Evolutionary conservation across 1,140 invertebrate species (phyloP), one percentile per base, ranked within the genome.

Genomic region (Diprion similis): DNA sequence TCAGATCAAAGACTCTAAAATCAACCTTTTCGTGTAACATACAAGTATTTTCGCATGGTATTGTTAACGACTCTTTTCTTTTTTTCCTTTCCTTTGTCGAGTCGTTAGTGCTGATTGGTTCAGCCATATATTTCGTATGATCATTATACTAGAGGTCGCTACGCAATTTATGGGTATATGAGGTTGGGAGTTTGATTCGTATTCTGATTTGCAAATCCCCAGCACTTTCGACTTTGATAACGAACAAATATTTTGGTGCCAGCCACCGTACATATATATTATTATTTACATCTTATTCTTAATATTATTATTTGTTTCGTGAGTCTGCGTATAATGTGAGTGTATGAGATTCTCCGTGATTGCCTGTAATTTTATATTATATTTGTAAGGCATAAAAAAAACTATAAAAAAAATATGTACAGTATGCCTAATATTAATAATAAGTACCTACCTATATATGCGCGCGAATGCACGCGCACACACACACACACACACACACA

Each of bases 281-380:
- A 64, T 64, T 64, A 15, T 64, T 64, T 64, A 15, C 17, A 15
- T 68, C 10, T 68, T 68, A 19, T 19, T 68, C 17, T 1, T 68
- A 18, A 13, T 19, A 18, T 45, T 68, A 19, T 68, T n/a, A 19
- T 68, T n/a, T 68, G 1, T 17, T 19, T 68, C 19, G 17, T 18
- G 37, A 68, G 19, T 68, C 15, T 19, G 66, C 11, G 4, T 45
- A 37, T 37, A 68, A 68, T 68, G 66, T 19, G 37, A 45, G 64
- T 13, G 64, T 24, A 8, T 51, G 71, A 17, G 73, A 81, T 80
- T 85, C 81, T 86, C 81, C 81, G 82, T 77, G 83, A 85, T 84
- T 82, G 86, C 86, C 82, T 86, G 86, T 87, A 87, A 87, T 88
- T 88, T 88, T 87, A 88, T 87, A 88, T 85, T 84, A 85, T 86